These are phyloP conservation scores for Rhabdornis inornatus DNA, from an alignment of 2,113 vertebrate species.

Conservation along the genomic window DNA sequence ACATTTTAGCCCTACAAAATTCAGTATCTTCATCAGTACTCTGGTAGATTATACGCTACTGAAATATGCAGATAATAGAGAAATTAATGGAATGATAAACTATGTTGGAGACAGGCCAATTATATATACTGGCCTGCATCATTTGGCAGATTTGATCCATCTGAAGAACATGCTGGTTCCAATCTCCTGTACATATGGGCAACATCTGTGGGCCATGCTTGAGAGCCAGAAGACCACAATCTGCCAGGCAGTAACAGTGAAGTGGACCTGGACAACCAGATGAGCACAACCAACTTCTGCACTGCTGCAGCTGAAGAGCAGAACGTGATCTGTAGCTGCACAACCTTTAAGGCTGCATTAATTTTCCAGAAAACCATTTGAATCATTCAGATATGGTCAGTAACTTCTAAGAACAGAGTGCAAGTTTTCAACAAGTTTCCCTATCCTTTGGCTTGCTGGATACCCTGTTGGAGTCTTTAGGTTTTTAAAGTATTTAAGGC, in stretches of 20 bases:
- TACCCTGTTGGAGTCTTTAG: neutral
- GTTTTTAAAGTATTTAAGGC: neutral
- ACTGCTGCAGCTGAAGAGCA: neutral
- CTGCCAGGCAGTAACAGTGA: neutral
- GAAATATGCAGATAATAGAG: neutral
- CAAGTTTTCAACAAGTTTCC: neutral
- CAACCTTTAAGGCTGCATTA: neutral
- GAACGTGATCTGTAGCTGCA: neutral
- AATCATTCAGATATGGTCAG: neutral
- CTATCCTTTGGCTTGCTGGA: neutral
- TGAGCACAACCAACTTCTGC: neutral
- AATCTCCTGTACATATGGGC: neutral
- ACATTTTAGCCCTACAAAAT: neutral
- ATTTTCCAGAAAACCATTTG: neutral
- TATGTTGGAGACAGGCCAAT: neutral
- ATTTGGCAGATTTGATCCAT: neutral
- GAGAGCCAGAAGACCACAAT: neutral
- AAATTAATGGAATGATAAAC: neutral
- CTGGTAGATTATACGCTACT: neutral
- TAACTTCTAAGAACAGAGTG: neutral
- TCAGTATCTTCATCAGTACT: neutral
- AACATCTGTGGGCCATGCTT: neutral
- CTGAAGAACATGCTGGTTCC: neutral
- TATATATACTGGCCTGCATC: neutral
- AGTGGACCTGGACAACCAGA: neutral